Conservation (phyloP, 2,888 invertebrate species). For the Noctuana brunneofusca region DNA sequence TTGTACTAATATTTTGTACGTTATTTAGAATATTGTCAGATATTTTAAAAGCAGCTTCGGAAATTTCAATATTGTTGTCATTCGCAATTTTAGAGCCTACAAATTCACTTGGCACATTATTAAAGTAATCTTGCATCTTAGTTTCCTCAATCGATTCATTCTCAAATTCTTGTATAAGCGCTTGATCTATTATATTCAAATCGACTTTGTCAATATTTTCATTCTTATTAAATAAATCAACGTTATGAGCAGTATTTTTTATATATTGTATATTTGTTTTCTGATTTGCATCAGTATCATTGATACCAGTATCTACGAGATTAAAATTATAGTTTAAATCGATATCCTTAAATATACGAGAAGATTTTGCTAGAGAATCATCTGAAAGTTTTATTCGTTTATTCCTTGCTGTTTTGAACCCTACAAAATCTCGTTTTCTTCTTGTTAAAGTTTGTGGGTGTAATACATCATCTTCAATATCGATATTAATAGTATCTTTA, state of each 20-base stretch:
- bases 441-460: neutral
- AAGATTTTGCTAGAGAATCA: slow-evolving; percentile 50
- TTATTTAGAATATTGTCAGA: slow-evolving; percentile 54
- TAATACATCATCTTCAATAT: neutral
- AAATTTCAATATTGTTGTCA: slow-evolving; percentile 44
- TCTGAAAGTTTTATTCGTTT: slow-evolving; percentile 46
- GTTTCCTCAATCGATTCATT: slow-evolving; percentile 33
- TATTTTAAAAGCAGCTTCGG: slow-evolving; percentile 49
- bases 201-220: slow-evolving; percentile 18
- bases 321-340: neutral
- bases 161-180: slow-evolving; percentile 36
- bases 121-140: neutral
- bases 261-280: neutral
- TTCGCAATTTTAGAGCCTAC: slow-evolving; percentile 58
- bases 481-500: neutral
- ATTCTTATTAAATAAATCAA: slow-evolving; percentile 15
- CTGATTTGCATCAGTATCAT: neutral
- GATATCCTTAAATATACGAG: slow-evolving; percentile 52
- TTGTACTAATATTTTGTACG: slow-evolving; percentile 33
- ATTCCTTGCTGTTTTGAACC: slow-evolving; percentile 58
- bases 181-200: slow-evolving; percentile 29
- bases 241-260: neutral
- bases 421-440: slow-evolving; percentile 40
- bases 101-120: slow-evolving; percentile 27
- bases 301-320: neutral